Conservation (phyloP, 1,140 invertebrate species). For the Gonioctena quinquepunctata region DNA sequence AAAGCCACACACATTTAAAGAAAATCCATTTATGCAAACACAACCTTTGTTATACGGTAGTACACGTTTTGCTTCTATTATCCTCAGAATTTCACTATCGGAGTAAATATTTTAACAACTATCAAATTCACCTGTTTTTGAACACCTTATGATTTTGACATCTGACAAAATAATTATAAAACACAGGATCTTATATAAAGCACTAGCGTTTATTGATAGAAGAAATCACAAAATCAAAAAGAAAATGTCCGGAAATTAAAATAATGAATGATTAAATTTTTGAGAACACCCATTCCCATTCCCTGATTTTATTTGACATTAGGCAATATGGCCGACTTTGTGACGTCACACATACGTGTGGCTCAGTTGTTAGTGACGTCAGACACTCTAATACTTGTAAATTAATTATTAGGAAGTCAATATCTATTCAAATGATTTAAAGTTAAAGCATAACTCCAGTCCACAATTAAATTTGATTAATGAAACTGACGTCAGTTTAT, state of each 20-base stretch:
- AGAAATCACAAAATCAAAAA: not conserved
- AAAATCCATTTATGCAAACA: not conserved
- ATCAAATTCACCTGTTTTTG: slow-evolving; percentile 36
- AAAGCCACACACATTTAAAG: slow-evolving; percentile 30
- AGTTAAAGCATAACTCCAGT: too few species aligned
- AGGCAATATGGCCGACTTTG: slow-evolving; percentile 34
- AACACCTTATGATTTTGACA: slow-evolving; percentile 30
- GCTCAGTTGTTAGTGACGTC: not conserved
- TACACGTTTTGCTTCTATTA: not conserved
- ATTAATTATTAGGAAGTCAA: too few species aligned
- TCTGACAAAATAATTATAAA: slow-evolving; percentile 16
- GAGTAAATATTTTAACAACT: not conserved
- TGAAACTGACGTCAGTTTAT: too few species aligned
- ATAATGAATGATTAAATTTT: slow-evolving; percentile 19
- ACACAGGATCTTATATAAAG: not conserved
- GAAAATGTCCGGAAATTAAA: not conserved
- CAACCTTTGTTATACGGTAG: not conserved
- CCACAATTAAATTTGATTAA: too few species aligned
- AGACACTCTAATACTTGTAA: not conserved
- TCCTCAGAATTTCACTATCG: not conserved
- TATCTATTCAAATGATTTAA: too few species aligned
- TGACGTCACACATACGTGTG: slow-evolving; percentile 30
- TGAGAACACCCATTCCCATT: slow-evolving; percentile 30
- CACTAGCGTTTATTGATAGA: not conserved
- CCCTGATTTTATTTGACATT: slow-evolving; percentile 28